phyloP scores from a whole-genome alignment of 2,888 invertebrate genomes.

The Melieria omissa region DNA sequence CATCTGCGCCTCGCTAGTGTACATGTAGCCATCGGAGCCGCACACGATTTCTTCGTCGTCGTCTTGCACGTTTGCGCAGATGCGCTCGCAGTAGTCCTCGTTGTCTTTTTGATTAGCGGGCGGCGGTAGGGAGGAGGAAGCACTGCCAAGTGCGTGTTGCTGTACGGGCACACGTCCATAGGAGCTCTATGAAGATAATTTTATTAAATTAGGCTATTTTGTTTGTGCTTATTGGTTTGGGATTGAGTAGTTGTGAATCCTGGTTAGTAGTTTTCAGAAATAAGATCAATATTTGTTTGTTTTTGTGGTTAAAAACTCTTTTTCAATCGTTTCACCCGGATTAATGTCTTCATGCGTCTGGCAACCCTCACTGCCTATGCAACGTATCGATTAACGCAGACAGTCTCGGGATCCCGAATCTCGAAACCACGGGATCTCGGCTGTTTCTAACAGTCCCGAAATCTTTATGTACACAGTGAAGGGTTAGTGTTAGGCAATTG shows the following conservation, averaged over 20 bases:
- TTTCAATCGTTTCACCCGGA: too few relatives aligned
- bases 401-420: too few relatives aligned
- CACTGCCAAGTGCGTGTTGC: constrained; percentile 5
- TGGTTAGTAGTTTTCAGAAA: not conserved
- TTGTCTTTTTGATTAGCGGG: constrained; percentile 52
- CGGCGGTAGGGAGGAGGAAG: constrained; percentile 34
- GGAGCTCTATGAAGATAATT: constrained; percentile 27
- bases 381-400: too few relatives aligned
- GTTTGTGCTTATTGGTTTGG: not conserved
- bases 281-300: too few relatives aligned
- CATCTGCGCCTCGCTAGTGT: constrained; percentile 63
- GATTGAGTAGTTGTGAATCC: not conserved
- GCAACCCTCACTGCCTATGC: too few relatives aligned
- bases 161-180: constrained; percentile 48
- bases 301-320: too few relatives aligned
- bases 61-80: constrained; percentile 64
- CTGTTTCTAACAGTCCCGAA: too few relatives aligned
- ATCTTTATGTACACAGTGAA: too few relatives aligned
- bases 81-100: constrained; percentile 62
- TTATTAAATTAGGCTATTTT: not conserved
- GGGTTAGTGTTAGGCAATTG: too few relatives aligned
- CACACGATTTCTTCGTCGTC: constrained; percentile 64
- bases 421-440: too few relatives aligned
- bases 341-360: too few relatives aligned
- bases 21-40: constrained; percentile 65